Base-by-base conservation (phyloP, 2,797 vertebrate genomes). In the Glossophaga mutica region DNA sequence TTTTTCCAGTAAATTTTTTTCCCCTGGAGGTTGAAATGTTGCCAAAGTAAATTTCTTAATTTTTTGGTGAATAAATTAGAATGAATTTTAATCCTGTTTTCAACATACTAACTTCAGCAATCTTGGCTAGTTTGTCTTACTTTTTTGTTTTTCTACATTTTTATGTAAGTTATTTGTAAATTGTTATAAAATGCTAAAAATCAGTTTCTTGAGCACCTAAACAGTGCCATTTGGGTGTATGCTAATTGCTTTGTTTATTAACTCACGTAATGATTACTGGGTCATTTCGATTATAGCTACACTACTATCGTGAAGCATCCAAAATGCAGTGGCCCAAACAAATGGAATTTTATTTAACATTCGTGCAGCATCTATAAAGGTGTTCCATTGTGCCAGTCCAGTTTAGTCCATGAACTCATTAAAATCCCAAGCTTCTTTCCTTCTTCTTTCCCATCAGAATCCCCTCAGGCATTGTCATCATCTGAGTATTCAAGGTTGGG, bases 81-180 rank as follows among this genome's bases (percentile, higher is more conserved):
- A 94, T 88, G 8, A 92, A 52, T 83, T 92, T 67, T 68, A 96
- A 90, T 85, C 48, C 84, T 67, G 24, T 88, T 91, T 59, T 42
- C 37, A 92, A 1, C 39, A 21, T 86, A 94, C 77, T 18, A 85
- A 68, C 48, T 81, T 93, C n/a, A 84, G 1, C 73, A 70, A 67
- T 95, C 39, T 81, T 90, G 48, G 4, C 48, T 78, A 46, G 11
- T 94, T 77, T 94, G 32, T 90, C 48, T 91, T 65, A n/a, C 55
- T 32, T 65, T 65, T 24, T 57, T 57, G 22, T 18, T 65, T n/a
- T 65, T 3, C 74, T 73, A 42, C 11, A 73, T 78, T 93, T 95
- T 92, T 74, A 52, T 81, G 3, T 84, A 94, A 94, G 37, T 93
- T 94, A 55, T 95, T 94, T 95, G 94, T 70, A 94, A 93, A 57